Percentiles rank a stretch among this genome's conserved stretches.
These are phyloP conservation scores for Drosophila multiciliata DNA, from an alignment of 2,888 invertebrate species.

Conservation along the genomic window DNA sequence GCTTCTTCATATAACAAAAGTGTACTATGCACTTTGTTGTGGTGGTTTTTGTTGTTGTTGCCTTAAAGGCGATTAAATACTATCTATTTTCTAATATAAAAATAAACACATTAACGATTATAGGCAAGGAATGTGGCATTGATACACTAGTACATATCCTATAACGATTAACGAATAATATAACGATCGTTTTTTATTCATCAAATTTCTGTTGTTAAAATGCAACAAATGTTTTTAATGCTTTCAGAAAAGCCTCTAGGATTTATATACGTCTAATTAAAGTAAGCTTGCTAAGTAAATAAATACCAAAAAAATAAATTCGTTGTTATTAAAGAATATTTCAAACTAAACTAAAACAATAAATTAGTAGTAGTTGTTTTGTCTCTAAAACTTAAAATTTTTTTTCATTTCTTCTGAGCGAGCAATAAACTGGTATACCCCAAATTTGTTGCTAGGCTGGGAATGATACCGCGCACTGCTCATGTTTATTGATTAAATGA, in stretches of 20 bases:
- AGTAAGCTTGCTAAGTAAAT: neutral
- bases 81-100: slow-evolving; percentile 68
- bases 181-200: neutral
- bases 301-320: neutral
- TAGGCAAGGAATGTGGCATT: neutral
- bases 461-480: slow-evolving; percentile 13
- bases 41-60: slow-evolving; percentile 15
- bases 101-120: slow-evolving; percentile 65
- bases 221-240: neutral
- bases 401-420: neutral
- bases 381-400: neutral
- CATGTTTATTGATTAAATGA: slow-evolving; percentile 28
- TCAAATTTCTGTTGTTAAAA: neutral
- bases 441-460: neutral
- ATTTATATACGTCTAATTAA: neutral
- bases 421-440: neutral
- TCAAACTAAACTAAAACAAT: neutral
- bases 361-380: neutral
- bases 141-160: slow-evolving; percentile 23
- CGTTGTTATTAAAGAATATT: no score
- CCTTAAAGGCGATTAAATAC: slow-evolving; percentile 43
- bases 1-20: slow-evolving; percentile 17
- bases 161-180: neutral
- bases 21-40: slow-evolving; percentile 70
- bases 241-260: neutral